phyloP scores from a whole-genome alignment of 2,888 invertebrate species.

The Hedychridium roseum region DNA sequence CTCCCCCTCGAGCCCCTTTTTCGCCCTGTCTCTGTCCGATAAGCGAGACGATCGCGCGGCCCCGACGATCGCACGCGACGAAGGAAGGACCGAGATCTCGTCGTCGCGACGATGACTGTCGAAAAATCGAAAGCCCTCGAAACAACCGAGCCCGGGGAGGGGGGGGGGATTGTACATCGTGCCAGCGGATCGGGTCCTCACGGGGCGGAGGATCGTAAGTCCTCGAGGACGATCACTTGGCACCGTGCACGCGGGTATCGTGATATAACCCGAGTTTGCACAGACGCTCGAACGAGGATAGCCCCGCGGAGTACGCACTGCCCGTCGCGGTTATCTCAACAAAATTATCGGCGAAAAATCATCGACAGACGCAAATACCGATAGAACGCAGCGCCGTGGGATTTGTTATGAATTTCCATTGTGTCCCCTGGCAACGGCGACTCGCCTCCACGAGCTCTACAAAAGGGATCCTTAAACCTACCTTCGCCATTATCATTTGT shows the following conservation, averaged over 20 bases:
- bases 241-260: not conserved
- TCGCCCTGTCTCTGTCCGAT: conserved; percentile 5
- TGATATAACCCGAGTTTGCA: not conserved
- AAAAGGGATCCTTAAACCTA: no score
- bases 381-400: not conserved
- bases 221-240: conserved; percentile 3
- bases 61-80: not conserved
- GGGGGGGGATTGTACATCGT: no score
- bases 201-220: not conserved
- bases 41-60: not conserved
- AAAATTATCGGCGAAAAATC: not conserved
- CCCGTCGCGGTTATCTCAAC: not conserved
- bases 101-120: not conserved
- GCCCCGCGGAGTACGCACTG: not conserved
- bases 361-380: not conserved
- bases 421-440: no score
- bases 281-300: not conserved
- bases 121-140: not conserved
- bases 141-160: not conserved
- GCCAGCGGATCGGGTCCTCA: no score
- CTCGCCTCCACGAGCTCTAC: no score
- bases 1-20: conserved; percentile 2
- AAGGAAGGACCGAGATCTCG: not conserved
- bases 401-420: no score
- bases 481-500: no score